Percentiles rank a stretch among this genome's conserved stretches.
phyloP scores from a whole-genome alignment of 1,140 invertebrate species.

The Dinoponera quadriceps region DNA sequence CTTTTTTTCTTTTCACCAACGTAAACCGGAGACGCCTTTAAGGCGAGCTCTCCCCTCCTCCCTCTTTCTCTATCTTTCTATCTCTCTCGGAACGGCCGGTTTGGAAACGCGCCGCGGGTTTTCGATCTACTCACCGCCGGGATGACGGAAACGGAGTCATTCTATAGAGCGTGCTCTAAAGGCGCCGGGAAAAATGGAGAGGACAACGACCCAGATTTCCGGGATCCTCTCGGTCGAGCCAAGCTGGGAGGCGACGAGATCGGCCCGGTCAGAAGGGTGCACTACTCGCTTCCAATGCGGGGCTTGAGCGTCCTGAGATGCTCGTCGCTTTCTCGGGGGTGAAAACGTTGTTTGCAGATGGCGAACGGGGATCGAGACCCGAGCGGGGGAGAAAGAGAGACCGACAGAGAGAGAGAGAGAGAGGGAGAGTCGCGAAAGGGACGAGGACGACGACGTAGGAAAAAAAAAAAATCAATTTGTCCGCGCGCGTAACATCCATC shows the following conservation, averaged over 20 bases:
- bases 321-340: constrained; percentile 8
- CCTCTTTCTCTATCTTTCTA: no score
- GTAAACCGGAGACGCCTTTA: no score
- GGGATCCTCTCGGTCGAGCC: not conserved
- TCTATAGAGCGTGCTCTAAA: not conserved
- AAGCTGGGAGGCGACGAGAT: not conserved
- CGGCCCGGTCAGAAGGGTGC: constrained; percentile 3
- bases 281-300: constrained; percentile 20
- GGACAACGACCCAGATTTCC: constrained; percentile 15
- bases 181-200: not conserved
- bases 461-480: constrained; percentile 81
- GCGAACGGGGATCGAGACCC: not conserved
- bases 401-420: not conserved
- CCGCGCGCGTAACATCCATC: constrained; percentile 76
- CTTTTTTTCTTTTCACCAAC: no score
- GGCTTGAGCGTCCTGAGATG: not conserved
- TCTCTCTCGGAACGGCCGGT: no score
- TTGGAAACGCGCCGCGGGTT: no score
- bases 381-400: not conserved
- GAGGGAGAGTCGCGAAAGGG: constrained; percentile 1
- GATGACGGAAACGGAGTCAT: not conserved
- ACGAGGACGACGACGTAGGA: not conserved
- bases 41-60: no score
- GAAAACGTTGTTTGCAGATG: constrained; percentile 56
- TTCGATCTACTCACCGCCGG: no score